phyloP scores from a whole-genome alignment of 2,113 vertebrate genomes.

The Sigmodon hispidus region DNA sequence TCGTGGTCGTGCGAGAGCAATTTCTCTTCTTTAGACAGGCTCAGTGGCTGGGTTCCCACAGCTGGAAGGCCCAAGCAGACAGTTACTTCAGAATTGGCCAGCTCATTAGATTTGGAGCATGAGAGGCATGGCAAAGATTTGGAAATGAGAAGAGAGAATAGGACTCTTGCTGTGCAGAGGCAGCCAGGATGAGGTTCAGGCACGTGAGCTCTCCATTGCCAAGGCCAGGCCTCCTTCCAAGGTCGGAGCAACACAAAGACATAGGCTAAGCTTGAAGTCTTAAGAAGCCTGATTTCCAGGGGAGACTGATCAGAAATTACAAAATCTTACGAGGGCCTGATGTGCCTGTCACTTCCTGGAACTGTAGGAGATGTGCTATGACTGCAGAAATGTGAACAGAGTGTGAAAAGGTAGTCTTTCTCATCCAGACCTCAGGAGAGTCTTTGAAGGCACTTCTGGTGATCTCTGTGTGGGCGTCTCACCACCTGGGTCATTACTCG shows the following conservation, averaged over 20 bases:
- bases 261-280: not conserved
- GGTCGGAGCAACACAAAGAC: not conserved
- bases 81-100: not conserved
- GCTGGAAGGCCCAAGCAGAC: not conserved
- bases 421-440: not conserved
- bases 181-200: not conserved
- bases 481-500: not conserved
- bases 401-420: not conserved
- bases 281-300: not conserved
- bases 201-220: not conserved
- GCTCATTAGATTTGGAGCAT: not conserved
- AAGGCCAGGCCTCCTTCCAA: not conserved
- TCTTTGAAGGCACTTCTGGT: not conserved
- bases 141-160: not conserved
- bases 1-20: not conserved
- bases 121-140: not conserved
- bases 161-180: not conserved
- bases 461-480: not conserved
- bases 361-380: not conserved
- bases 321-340: not conserved
- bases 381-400: not conserved
- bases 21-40: constrained; percentile 19
- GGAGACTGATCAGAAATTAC: not conserved
- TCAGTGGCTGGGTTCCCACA: not conserved
- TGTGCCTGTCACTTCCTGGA: not conserved